These are phyloP conservation scores for Cinara cedri DNA, from an alignment of 2,888 invertebrate genomes.

Conservation along the genomic window DNA sequence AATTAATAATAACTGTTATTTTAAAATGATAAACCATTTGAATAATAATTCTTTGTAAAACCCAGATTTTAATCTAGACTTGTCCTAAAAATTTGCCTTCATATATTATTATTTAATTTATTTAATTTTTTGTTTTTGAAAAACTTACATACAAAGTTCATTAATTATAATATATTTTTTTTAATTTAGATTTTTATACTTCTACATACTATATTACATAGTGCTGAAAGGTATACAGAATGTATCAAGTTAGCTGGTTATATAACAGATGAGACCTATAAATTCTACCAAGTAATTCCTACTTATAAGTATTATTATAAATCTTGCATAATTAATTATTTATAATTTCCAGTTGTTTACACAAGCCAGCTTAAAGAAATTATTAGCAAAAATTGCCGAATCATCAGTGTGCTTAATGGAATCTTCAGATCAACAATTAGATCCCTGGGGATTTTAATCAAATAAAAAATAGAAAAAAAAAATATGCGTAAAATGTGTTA, in stretches of 20 bases:
- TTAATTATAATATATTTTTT: background rate
- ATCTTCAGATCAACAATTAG: conserved; percentile 71
- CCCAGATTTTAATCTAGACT: no score
- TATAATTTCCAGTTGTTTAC: conserved; percentile 64
- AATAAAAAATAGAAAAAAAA: no score
- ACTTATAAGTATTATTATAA: background rate
- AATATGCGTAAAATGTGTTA: no score
- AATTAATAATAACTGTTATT: no score
- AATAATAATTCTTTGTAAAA: no score
- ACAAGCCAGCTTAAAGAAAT: conserved; percentile 75
- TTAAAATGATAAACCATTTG: no score
- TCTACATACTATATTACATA: conserved; percentile 75
- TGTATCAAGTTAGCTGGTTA: conserved; percentile 80
- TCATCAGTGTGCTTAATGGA: conserved; percentile 72
- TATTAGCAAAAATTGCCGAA: conserved; percentile 78
- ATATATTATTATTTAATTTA: no score
- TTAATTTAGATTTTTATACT: conserved; percentile 42
- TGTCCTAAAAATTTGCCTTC: no score
- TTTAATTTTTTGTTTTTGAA: background rate
- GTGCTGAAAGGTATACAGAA: conserved; percentile 76
- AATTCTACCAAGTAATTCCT: conserved; percentile 70
- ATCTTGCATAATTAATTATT: conserved; percentile 29
- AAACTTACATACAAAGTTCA: background rate
- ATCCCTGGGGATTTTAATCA: conserved; percentile 75
- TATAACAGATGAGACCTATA: conserved; percentile 78